phyloP scores from a whole-genome alignment of 2,797 vertebrate species.

The Echiichthys vipera region DNA sequence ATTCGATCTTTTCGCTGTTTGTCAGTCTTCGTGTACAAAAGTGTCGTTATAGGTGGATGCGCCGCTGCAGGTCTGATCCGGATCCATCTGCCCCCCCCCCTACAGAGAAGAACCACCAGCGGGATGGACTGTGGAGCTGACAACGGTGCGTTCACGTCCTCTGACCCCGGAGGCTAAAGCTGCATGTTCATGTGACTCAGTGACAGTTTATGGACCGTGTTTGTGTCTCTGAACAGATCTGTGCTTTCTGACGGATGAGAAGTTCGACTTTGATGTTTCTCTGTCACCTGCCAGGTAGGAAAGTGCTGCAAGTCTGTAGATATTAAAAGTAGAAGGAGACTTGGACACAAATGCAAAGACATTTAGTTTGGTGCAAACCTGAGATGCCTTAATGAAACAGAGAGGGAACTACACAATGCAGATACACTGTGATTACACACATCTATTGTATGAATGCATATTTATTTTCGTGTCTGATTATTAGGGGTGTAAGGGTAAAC shows the following conservation, averaged over 20 bases:
- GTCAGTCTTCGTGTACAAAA: fast-evolving
- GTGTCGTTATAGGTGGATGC: neutral
- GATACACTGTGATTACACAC: too few relatives aligned
- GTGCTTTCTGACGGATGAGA: conserved; percentile 80
- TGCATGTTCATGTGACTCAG: neutral
- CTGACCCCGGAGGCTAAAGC: neutral
- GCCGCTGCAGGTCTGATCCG: conserved; percentile 16
- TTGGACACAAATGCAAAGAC: too few relatives aligned
- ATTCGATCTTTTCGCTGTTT: neutral
- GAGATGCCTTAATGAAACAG: too few relatives aligned
- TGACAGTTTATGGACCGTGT: fast-evolving
- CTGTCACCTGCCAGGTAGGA: conserved; percentile 84
- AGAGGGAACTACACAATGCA: too few relatives aligned
- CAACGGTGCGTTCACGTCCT: conserved; percentile 40
- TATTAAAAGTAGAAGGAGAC: too few relatives aligned
- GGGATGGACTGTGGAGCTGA: conserved; percentile 62
- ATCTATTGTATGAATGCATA: too few relatives aligned
- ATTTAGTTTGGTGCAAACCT: too few relatives aligned
- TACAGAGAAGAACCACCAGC: neutral
- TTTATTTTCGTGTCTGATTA: too few relatives aligned
- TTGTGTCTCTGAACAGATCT: conserved; percentile 51
- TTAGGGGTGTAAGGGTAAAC: too few relatives aligned
- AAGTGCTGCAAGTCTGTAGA: too few relatives aligned
- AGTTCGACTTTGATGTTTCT: conserved; percentile 87
- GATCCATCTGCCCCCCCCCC: conserved; percentile 4